Evolutionary conservation across 2,113 vertebrate species (phyloP).

Genomic region (Peromyscus polionotus): DNA sequence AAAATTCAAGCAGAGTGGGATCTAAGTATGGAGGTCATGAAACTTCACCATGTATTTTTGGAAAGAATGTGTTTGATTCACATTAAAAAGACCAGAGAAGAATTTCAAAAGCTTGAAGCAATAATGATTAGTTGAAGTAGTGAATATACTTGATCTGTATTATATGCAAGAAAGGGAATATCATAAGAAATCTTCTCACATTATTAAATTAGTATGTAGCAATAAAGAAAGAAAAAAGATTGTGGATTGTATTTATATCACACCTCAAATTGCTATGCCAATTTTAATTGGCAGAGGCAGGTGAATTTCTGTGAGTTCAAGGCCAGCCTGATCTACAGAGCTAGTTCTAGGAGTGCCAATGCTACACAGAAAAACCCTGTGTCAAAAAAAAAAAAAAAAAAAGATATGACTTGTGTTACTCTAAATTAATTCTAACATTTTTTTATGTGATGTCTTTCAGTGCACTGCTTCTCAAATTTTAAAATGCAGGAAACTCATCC

Average conservation of each 20-base stretch:
- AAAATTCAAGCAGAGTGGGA: not conserved
- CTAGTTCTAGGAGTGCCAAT: too few species aligned
- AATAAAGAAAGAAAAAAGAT: not conserved
- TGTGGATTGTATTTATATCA: not conserved
- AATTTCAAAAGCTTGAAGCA: not conserved
- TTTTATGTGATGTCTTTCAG: not conserved
- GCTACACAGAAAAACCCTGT: too few species aligned
- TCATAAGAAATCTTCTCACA: not conserved
- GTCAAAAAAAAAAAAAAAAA: too few species aligned
- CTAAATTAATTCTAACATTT: not conserved
- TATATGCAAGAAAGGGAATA: not conserved
- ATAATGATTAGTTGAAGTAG: not conserved
- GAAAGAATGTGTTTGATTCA: not conserved
- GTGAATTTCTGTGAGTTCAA: too few species aligned
- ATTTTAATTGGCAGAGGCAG: not conserved
- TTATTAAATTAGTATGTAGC: not conserved
- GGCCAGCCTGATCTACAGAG: too few species aligned
- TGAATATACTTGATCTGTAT: not conserved
- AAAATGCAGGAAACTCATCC: not conserved
- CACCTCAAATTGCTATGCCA: not conserved
- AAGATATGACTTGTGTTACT: not conserved
- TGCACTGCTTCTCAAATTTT: not conserved
- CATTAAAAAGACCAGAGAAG: not conserved
- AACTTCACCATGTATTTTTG: constrained; percentile 5
- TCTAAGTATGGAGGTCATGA: not conserved